These are phyloP conservation scores for Forbesichthys agassizii DNA, from an alignment of 2,113 vertebrate species.

Conservation along the genomic window DNA sequence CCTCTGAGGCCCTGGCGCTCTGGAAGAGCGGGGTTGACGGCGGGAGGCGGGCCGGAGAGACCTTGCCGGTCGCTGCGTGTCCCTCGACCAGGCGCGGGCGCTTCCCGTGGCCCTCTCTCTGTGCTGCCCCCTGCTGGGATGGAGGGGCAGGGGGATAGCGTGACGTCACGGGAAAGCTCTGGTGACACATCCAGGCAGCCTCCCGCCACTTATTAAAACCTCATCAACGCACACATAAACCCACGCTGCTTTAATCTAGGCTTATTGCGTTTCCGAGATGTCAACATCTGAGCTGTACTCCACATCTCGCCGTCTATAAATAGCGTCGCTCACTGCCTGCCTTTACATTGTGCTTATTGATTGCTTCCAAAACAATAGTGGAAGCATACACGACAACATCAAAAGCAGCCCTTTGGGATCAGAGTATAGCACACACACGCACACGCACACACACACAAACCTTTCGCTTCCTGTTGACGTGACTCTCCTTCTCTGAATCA, in stretches of 20 bases:
- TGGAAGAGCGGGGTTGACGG: slow-evolving; percentile 85
- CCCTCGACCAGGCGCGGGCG: slow-evolving; percentile 73
- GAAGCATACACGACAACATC: too few relatives aligned
- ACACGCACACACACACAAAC: slow-evolving; percentile 57
- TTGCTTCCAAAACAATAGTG: too few relatives aligned
- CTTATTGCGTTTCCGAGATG: background rate
- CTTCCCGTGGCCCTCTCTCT: slow-evolving; percentile 80
- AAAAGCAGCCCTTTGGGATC: too few relatives aligned
- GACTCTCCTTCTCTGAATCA: slow-evolving; percentile 83
- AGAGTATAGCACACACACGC: background rate
- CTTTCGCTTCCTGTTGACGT: slow-evolving; percentile 79
- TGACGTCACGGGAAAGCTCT: slow-evolving; percentile 53
- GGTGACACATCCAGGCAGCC: slow-evolving; percentile 45
- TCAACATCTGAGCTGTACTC: background rate
- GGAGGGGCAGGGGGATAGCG: slow-evolving; percentile 57
- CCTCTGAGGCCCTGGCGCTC: slow-evolving; percentile 84
- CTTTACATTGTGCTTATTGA: too few relatives aligned
- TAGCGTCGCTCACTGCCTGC: too few relatives aligned
- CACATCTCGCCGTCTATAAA: background rate
- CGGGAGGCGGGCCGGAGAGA: slow-evolving; percentile 82
- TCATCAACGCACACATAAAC: background rate
- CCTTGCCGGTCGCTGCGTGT: slow-evolving; percentile 78
- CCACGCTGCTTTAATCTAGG: background rate
- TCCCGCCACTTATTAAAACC: slow-evolving; percentile 39
- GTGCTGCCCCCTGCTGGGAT: slow-evolving; percentile 83